phyloP scores from a whole-genome alignment of 2,797 vertebrate genomes.

The Chelon auratus region DNA sequence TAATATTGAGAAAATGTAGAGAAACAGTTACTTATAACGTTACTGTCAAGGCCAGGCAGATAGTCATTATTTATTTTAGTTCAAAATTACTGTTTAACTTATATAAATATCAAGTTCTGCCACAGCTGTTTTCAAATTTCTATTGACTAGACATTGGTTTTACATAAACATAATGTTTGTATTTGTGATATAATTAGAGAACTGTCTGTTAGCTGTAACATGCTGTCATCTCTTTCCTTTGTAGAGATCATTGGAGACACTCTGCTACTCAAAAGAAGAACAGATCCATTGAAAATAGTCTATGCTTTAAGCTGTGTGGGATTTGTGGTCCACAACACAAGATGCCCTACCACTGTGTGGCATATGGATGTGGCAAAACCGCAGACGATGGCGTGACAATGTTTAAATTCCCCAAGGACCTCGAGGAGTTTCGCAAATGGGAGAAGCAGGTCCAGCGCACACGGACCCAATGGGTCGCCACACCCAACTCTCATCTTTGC shows the following conservation, averaged over 20 bases:
- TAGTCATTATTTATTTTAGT: no score
- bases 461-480: slow-evolving; percentile 76
- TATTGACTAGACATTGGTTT: background rate
- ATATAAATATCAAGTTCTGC: background rate
- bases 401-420: slow-evolving; percentile 84
- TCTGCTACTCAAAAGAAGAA: background rate
- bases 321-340: background rate
- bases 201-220: background rate
- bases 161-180: background rate
- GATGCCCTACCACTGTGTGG: slow-evolving; percentile 84
- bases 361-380: slow-evolving; percentile 84
- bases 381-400: slow-evolving; percentile 76
- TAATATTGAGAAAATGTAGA: background rate
- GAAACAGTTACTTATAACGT: no score
- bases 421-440: slow-evolving; percentile 80
- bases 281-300: slow-evolving; percentile 1
- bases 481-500: slow-evolving; percentile 80
- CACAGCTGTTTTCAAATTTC: background rate
- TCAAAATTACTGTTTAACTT: no score
- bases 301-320: background rate
- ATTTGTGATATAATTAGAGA: background rate
- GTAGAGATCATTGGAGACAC: slow-evolving; percentile 17
- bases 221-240: background rate
- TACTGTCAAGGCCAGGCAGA: no score
- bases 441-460: slow-evolving; percentile 85